Conservation (phyloP, 2,113 vertebrate species). For the Notiomystis cincta region DNA sequence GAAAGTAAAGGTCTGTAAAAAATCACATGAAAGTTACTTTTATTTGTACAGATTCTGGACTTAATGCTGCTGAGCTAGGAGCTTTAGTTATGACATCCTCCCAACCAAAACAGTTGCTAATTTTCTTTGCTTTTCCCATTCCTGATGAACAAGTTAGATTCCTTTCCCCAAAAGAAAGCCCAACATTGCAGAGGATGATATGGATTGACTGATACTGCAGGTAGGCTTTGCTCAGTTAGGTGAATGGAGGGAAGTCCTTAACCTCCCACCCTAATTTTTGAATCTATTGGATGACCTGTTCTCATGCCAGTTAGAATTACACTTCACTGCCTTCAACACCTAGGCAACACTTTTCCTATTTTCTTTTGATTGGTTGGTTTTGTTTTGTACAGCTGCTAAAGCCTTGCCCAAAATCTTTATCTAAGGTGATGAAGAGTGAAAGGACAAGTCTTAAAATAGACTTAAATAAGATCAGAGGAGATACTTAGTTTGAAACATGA, state of each 20-base stretch:
- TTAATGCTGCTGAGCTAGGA: not conserved
- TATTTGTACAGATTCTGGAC: not conserved
- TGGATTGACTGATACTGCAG: not conserved
- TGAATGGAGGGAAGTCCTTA: not conserved
- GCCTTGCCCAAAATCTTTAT: not conserved
- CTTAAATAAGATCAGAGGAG: not conserved
- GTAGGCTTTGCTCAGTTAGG: not conserved
- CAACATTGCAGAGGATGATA: not conserved
- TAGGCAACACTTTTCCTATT: not conserved
- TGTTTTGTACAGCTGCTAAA: not conserved
- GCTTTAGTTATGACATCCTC: not conserved
- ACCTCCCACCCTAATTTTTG: not conserved
- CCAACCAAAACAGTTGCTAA: not conserved
- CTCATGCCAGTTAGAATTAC: accelerated
- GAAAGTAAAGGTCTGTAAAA: not conserved
- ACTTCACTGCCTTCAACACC: not conserved
- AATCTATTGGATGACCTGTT: not conserved
- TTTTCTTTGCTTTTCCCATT: not conserved
- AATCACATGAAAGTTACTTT: not conserved
- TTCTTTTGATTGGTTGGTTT: not conserved
- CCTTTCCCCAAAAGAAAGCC: not conserved
- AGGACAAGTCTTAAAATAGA: not conserved
- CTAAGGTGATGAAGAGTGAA: not conserved
- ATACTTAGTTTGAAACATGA: not conserved
- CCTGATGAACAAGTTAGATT: not conserved